Conservation (phyloP, 2,113 vertebrate genomes). For the Microtus richardsoni region DNA sequence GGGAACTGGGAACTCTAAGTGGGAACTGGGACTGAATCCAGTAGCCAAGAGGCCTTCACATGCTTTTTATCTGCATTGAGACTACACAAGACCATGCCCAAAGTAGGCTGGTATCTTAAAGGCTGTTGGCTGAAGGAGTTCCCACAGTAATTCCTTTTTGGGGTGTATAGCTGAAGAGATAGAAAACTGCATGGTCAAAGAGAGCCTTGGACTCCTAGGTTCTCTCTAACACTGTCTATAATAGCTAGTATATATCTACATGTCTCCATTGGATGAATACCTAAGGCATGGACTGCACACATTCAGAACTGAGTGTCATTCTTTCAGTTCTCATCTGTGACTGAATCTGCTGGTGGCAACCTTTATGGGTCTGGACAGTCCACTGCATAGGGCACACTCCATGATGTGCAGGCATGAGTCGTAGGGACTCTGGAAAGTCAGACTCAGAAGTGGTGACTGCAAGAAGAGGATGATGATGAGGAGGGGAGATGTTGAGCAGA, state of each 20-base stretch:
- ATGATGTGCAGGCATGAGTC: too few species aligned
- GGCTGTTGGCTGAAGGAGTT: too few species aligned
- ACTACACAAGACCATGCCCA: too few species aligned
- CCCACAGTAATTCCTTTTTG: background rate
- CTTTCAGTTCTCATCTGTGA: background rate
- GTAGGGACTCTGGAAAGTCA: background rate
- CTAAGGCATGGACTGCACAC: background rate
- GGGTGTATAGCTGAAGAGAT: background rate
- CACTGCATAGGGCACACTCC: background rate
- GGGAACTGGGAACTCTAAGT: too few species aligned
- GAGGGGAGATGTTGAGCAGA: too few species aligned
- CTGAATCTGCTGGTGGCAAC: background rate
- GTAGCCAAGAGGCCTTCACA: too few species aligned
- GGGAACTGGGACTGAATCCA: too few species aligned
- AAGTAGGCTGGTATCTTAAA: too few species aligned
- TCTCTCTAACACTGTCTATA: background rate
- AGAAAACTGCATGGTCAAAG: background rate
- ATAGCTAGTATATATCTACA: background rate
- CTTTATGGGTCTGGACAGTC: background rate
- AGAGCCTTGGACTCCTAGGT: background rate
- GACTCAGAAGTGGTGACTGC: background rate
- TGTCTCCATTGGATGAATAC: background rate
- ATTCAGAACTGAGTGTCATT: background rate
- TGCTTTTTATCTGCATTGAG: too few species aligned
- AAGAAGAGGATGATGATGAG: background rate